Evolutionary conservation across 23 tunicate species (phyloP), one percentile per base, ranked within the genome.

Genomic region (Styela clava): DNA sequence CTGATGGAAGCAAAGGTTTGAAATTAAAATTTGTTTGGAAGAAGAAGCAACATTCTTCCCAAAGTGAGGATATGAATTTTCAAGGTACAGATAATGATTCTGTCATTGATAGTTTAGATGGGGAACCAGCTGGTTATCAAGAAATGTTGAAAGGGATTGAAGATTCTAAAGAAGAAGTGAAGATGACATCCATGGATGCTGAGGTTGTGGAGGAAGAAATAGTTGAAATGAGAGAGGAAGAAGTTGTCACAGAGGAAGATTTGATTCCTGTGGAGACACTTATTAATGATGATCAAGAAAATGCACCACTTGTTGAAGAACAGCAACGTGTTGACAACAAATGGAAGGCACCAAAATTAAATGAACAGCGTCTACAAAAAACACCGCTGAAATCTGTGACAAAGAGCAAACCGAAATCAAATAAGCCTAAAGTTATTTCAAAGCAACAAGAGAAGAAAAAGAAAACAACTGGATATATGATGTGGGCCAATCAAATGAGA

Each of bases 401-500:
- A 22, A 62, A 31, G 23, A 24, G 19, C 18, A 24, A 29, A 7
- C 74, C 78, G 18, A 35, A 74, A 35, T 30, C 67, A 56, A 16
- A 32, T 31, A 61, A 61, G 64, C 19, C 73, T 22, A 76, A 76
- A 44, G 31, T 21, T 22, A 20, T 29, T 19, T 20, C 64, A 24
- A 36, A 52, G 22, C 36, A 21, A 25, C 71, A 69, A 3, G 61
- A 83, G 81, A 83, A 82, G 68, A 74, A 84, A 34, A 83, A 84
- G 26, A 82, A 82, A 33, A 71, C 74, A 28, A 83, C 89, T 24
- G 94, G 83, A 18, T 93, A 93, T 83, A 93, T 82, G 78, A 32
- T 93, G 65, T 93, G 98, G 98, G 88, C 98, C 28, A 88, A 87
- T 52, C 86, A 83, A 29, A 93, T 93, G 93, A 29, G 98, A 63